Evolutionary conservation across 1,140 invertebrate genomes (phyloP).

Genomic region (Caenorhabditis inopinata): DNA sequence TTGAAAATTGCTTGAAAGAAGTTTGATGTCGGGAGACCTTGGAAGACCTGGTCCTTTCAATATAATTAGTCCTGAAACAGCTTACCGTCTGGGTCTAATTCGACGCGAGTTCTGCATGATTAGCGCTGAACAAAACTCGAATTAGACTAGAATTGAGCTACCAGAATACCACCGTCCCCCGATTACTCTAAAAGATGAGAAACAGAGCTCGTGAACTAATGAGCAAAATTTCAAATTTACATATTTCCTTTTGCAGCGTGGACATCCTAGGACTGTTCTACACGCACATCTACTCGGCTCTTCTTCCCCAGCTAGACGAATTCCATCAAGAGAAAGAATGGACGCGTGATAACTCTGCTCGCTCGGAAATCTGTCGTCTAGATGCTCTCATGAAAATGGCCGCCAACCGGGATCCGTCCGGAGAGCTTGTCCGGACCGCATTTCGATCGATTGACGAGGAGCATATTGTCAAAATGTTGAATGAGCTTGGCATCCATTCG

Average conservation of each 20-base stretch:
- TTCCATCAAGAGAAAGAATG: neutral
- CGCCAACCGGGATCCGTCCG: neutral
- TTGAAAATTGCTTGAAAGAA: too few species aligned
- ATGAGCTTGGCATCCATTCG: neutral
- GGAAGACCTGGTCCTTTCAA: too few species aligned
- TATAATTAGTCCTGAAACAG: too few species aligned
- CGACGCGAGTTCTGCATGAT: too few species aligned
- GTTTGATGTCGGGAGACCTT: too few species aligned
- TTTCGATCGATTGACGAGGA: conserved; percentile 26
- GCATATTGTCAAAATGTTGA: neutral
- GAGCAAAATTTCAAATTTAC: neutral
- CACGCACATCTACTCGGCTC: neutral
- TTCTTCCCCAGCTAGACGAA: neutral
- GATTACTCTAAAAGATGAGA: neutral
- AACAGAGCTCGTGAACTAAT: too few species aligned
- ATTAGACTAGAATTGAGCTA: too few species aligned
- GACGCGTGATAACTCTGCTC: neutral
- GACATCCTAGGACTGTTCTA: neutral
- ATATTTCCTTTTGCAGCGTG: neutral
- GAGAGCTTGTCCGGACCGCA: neutral
- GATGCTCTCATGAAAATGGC: neutral
- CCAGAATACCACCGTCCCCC: neutral
- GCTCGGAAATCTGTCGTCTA: neutral
- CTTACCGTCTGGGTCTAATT: too few species aligned
- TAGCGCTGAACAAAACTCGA: too few species aligned